phyloP scores from a whole-genome alignment of 2,113 vertebrate genomes.

The Cacatua alba region DNA sequence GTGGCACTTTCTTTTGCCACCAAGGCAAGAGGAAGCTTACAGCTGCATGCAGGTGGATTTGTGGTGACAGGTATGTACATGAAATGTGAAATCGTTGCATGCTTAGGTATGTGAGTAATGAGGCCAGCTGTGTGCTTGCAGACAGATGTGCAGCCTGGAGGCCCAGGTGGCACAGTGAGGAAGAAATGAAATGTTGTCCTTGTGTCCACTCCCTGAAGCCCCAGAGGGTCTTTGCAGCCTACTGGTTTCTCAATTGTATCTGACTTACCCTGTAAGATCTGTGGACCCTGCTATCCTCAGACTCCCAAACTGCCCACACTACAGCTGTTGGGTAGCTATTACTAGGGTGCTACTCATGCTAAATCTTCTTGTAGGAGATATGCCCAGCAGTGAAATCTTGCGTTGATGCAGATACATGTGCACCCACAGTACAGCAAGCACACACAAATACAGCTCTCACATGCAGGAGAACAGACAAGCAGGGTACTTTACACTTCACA shows the following conservation, averaged over 20 bases:
- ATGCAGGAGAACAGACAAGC: neutral
- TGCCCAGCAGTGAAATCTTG: neutral
- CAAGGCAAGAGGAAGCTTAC: neutral
- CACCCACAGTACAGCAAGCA: neutral
- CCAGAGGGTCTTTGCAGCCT: neutral
- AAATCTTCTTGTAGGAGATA: neutral
- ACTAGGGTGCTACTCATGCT: neutral
- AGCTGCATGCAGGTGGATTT: neutral
- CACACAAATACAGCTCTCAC: neutral
- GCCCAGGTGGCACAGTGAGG: accelerated
- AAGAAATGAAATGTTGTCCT: accelerated
- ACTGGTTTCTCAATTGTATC: neutral
- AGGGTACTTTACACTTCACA: neutral
- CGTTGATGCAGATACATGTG: accelerated
- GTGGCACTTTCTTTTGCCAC: neutral
- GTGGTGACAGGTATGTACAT: accelerated
- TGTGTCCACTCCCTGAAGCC: neutral
- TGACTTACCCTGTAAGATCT: neutral
- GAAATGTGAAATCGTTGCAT: accelerated
- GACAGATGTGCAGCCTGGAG: neutral
- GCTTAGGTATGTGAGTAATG: neutral
- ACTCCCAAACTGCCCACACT: neutral
- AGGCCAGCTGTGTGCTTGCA: neutral
- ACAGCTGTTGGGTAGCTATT: neutral
- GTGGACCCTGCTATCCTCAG: neutral